Evolutionary conservation across 2,113 vertebrate genomes (phyloP).

Genomic region (Cyphomyrus plagiostoma): DNA sequence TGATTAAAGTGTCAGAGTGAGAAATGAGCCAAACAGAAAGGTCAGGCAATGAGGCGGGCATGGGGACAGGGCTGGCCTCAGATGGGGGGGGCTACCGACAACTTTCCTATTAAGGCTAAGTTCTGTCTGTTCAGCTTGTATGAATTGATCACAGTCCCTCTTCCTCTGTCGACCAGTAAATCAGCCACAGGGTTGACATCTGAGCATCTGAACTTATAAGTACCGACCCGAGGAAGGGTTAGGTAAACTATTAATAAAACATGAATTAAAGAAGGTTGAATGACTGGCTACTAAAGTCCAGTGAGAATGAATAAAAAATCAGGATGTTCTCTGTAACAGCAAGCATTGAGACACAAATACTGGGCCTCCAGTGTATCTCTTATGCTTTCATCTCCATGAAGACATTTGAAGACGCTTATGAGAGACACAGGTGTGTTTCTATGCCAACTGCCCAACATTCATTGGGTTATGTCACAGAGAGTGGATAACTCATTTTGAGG

Average conservation of each 20-base stretch:
- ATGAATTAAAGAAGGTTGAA: neutral
- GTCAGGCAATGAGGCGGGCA: conserved; percentile 20
- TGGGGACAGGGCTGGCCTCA: neutral
- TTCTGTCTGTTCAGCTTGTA: neutral
- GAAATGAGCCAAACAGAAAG: conserved; percentile 33
- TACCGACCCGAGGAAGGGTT: neutral
- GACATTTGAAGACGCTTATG: neutral
- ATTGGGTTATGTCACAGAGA: neutral
- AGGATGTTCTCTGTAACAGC: neutral
- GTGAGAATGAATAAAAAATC: neutral
- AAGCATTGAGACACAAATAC: neutral
- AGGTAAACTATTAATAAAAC: neutral
- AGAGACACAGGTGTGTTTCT: neutral
- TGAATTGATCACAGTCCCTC: neutral
- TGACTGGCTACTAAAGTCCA: neutral
- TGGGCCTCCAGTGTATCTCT: neutral
- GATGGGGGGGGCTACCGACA: neutral
- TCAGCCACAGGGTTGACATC: neutral
- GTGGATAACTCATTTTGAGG: neutral
- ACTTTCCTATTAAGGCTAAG: neutral
- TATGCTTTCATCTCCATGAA: neutral
- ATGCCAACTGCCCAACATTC: neutral
- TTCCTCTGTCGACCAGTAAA: neutral
- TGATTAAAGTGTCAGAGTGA: conserved; percentile 49
- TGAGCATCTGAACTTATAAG: neutral